Base-by-base conservation (phyloP, 2,113 vertebrate species). In the Cephalopterus ornatus region DNA sequence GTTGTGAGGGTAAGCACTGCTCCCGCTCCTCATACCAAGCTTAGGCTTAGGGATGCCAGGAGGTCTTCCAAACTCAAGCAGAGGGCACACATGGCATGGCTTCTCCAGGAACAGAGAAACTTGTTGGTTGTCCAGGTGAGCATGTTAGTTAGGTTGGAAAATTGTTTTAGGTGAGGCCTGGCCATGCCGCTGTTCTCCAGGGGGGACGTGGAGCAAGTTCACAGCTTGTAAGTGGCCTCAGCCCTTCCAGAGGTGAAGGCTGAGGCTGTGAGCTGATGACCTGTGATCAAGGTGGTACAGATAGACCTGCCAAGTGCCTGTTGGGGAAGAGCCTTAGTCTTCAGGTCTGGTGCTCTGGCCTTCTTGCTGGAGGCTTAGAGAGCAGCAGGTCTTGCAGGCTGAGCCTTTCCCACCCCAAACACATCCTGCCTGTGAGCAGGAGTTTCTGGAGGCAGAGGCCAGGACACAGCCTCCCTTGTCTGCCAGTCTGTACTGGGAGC, bases 1-100 rank as follows among this genome's bases (percentile, higher is more conserved):
- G 98, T 99, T 22, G 99, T 99, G 32, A 98, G 98, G 89, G 99
- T 99, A 98, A 95, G 98, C 47, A 14, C 7, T 41, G 27, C 50
- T 41, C 10, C 49, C 35, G 14, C 12, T 82, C 47, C 66, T 62
- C 0, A 1, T 46, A 35, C 49, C 1, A 2, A 14, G 19, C 10
- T 6, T 18, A 9, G 65, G 32, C 41, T 62, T 20, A 21, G 49
- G 44, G 44, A 9, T 82, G 77, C 39, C 33, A 26, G 72, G 55
- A 70, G 42, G 4, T 13, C 18, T 32, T 88, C 41, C 17, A 5
- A 14, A 18, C 22, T 22, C 32, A 44, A 71, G 35, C 12, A 5
- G 39, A 68, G 53, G 44, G 27, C 14, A 16, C 18, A n/a, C 33
- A 39, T 46, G 70, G 23, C 53, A 39, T 10, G 53, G n/a, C 22